Evolutionary conservation across 2,888 invertebrate genomes (phyloP).

Genomic region (Cordylochernes scorpioides): DNA sequence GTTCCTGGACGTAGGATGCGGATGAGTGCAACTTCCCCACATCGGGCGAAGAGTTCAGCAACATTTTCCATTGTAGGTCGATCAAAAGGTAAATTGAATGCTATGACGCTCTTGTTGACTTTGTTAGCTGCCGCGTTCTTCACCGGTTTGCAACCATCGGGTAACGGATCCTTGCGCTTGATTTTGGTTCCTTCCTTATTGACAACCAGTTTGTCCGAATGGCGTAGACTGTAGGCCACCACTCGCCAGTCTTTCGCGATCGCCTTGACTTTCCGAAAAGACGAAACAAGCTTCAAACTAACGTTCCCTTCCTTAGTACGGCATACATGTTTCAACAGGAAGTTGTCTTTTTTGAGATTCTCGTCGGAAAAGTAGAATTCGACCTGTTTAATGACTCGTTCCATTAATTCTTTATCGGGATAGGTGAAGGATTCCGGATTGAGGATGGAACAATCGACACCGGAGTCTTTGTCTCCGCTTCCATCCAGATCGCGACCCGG

Average conservation of each 20-base stretch:
- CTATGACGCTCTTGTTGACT: constrained; percentile 67
- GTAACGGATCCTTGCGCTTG: constrained; percentile 51
- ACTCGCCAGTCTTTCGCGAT: constrained; percentile 78
- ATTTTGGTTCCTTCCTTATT: constrained; percentile 74
- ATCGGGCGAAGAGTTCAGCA: constrained; percentile 60
- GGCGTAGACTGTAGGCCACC: constrained; percentile 54
- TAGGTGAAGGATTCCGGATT: too few species aligned
- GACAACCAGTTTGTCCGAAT: constrained; percentile 52
- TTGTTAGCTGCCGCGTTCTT: too few species aligned
- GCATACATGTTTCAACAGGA: constrained; percentile 72
- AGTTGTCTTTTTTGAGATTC: constrained; percentile 79
- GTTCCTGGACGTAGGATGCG: constrained; percentile 64
- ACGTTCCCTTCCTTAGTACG: constrained; percentile 87
- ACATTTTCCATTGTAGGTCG: constrained; percentile 63
- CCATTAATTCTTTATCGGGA: constrained; percentile 46
- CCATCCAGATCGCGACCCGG: too few species aligned
- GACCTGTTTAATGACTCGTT: constrained; percentile 55
- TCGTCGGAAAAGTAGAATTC: constrained; percentile 89
- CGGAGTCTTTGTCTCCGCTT: too few species aligned
- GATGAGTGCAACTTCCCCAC: constrained; percentile 67
- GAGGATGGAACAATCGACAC: too few species aligned
- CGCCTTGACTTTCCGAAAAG: constrained; percentile 79
- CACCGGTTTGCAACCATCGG: too few species aligned
- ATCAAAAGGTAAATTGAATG: constrained; percentile 53
- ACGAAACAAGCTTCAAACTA: constrained; percentile 76